phyloP scores from a whole-genome alignment of 2,113 vertebrate genomes.

The Phylloscopus trochilus region DNA sequence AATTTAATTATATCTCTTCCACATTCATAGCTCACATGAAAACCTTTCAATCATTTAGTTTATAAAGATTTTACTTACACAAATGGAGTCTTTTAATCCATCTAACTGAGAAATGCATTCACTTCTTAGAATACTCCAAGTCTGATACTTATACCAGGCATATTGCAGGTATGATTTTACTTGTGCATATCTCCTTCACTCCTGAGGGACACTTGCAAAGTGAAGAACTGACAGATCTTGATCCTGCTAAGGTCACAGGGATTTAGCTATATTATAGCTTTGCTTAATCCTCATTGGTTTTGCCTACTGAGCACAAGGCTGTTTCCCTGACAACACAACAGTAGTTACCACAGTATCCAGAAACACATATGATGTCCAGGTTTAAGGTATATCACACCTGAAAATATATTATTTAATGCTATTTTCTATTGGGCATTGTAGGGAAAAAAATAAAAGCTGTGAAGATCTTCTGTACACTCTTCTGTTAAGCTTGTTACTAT shows the following conservation, averaged over 20 bases:
- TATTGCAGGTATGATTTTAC: neutral
- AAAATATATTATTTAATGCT: constrained; percentile 54
- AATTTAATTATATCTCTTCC: neutral
- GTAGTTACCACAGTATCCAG: constrained; percentile 72
- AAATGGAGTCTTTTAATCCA: constrained; percentile 44
- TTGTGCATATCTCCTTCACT: constrained; percentile 3
- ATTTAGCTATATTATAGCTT: constrained; percentile 71
- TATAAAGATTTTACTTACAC: constrained; percentile 58
- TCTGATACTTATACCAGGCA: constrained; percentile 50
- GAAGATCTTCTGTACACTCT: neutral
- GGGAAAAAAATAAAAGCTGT: neutral
- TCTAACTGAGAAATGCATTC: constrained; percentile 52
- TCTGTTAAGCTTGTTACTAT: neutral
- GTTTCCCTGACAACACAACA: constrained; percentile 79
- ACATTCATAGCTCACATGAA: neutral
- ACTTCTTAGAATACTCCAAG: constrained; percentile 61
- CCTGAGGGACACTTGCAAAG: constrained; percentile 52
- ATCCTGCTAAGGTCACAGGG: constrained; percentile 73
- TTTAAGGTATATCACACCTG: constrained; percentile 57
- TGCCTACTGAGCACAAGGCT: constrained; percentile 71
- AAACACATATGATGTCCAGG: constrained; percentile 70
- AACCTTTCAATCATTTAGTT: neutral
- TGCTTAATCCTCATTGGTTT: constrained; percentile 79
- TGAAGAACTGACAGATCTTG: constrained; percentile 68
- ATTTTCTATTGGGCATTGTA: constrained; percentile 37